Percentiles rank a stretch among this genome's conserved stretches.
Conservation (phyloP, 2,797 vertebrate species). For the Hemitrygon akajei region DNA sequence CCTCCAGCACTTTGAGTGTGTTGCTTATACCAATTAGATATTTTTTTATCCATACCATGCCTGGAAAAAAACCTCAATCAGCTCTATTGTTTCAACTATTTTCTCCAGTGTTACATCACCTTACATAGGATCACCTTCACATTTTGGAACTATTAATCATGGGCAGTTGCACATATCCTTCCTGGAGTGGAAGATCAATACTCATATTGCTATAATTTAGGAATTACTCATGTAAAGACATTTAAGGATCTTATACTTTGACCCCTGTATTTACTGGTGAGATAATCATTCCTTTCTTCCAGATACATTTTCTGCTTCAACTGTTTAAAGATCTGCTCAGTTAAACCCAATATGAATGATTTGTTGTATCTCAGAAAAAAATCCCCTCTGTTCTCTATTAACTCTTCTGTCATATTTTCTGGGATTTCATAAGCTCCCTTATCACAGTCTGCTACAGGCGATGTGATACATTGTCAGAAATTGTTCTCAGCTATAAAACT, state of each 20-base stretch:
- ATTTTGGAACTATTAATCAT: not conserved
- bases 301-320: not conserved
- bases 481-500: not conserved
- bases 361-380: not conserved
- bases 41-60: not conserved
- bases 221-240: not conserved
- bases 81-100: not conserved
- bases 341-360: not conserved
- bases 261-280: not conserved
- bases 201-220: not conserved
- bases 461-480: not conserved
- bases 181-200: not conserved
- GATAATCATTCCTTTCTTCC: not conserved
- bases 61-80: not conserved
- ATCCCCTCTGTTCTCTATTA: not conserved
- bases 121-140: not conserved
- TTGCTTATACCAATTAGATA: not conserved
- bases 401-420: not conserved
- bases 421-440: not conserved
- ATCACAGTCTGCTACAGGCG: not conserved
- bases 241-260: not conserved
- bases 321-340: not conserved
- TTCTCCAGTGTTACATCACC: not conserved
- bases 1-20: too few species aligned
- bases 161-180: not conserved